These are phyloP conservation scores for Tauraco erythrolophus DNA, from an alignment of 2,113 vertebrate species.

Conservation along the genomic window DNA sequence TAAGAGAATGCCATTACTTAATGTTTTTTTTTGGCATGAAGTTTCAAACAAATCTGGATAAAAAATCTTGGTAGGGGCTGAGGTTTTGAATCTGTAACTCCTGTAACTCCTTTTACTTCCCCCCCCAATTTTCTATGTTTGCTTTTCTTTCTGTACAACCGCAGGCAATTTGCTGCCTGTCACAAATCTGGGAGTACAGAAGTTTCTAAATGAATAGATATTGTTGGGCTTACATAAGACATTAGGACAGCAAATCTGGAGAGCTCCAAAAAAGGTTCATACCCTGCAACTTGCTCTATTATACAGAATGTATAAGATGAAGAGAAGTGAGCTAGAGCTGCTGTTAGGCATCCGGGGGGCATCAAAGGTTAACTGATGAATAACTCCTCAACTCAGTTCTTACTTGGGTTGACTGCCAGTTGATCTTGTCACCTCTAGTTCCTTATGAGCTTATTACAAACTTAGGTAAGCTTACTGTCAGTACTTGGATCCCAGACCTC, in stretches of 20 bases:
- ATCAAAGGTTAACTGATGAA: neutral
- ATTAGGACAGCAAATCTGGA: neutral
- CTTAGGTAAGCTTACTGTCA: neutral
- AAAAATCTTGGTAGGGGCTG: neutral
- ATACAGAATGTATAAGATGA: neutral
- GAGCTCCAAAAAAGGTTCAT: neutral
- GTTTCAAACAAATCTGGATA: neutral
- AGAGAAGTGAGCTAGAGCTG: neutral
- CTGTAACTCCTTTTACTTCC: too few relatives aligned
- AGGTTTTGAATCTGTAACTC: neutral
- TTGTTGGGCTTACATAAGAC: neutral
- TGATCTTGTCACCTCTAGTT: neutral
- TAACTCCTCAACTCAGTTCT: neutral
- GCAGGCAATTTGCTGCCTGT: neutral
- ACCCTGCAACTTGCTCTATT: neutral
- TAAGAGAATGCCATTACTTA: neutral
- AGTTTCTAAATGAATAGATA: neutral
- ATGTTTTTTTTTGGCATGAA: neutral
- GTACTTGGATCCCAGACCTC: neutral
- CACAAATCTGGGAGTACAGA: neutral
- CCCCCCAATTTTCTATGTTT: neutral
- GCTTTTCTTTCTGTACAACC: neutral
- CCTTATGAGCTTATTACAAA: neutral
- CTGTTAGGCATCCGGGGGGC: neutral
- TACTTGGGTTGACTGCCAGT: neutral